Percentiles rank a stretch among this genome's conserved stretches.
These are phyloP conservation scores for Notothenia rossii DNA, from an alignment of 2,113 vertebrate species.

Conservation along the genomic window DNA sequence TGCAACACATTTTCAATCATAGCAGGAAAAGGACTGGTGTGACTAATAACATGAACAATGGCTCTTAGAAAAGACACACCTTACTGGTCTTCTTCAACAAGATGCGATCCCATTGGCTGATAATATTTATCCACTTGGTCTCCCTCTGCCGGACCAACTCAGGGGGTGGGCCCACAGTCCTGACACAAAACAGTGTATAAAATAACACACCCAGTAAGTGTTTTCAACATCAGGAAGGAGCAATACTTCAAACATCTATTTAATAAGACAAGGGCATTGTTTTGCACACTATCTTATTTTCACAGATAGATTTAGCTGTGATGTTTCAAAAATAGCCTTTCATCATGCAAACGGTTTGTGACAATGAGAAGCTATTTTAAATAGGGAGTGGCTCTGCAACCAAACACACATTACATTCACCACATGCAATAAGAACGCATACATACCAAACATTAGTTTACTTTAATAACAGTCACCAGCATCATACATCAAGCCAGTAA, in stretches of 20 bases:
- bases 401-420: too few species aligned
- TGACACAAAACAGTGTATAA: constrained; percentile 59
- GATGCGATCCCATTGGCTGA: constrained; percentile 87
- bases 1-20: background rate
- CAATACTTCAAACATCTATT: too few species aligned
- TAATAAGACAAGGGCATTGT: too few species aligned
- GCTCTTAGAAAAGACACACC: constrained; percentile 70
- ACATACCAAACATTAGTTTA: background rate
- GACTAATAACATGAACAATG: background rate
- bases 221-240: background rate
- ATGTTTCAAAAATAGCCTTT: background rate
- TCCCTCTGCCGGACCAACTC: constrained; percentile 89
- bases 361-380: background rate
- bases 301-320: too few species aligned
- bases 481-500: background rate
- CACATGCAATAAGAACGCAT: background rate
- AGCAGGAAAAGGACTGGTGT: background rate
- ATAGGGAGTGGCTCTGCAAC: background rate
- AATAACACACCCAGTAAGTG: constrained; percentile 18
- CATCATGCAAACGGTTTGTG: constrained; percentile 1
- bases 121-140: constrained; percentile 91
- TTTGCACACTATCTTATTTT: too few species aligned
- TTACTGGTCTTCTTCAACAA: constrained; percentile 86
- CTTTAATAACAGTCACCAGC: background rate
- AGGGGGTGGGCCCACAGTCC: constrained; percentile 80